These are phyloP conservation scores for Ptyas mucosa DNA, from an alignment of 2,113 vertebrate genomes.

Conservation along the genomic window DNA sequence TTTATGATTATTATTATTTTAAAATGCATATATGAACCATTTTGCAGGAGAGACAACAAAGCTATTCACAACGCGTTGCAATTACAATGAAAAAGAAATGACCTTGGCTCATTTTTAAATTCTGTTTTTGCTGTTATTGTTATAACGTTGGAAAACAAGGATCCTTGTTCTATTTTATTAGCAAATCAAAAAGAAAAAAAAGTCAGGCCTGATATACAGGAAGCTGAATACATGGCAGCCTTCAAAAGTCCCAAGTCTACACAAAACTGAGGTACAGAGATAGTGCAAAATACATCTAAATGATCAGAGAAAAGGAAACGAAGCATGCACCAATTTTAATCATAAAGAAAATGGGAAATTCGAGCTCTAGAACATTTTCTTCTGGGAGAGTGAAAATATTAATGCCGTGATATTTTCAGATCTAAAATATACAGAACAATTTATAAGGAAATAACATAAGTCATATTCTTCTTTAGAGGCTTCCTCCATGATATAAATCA, in stretches of 20 bases:
- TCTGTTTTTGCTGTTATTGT: constrained; percentile 48
- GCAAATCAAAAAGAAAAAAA: constrained; percentile 35
- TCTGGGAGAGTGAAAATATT: not conserved
- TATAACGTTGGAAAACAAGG: not conserved
- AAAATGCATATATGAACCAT: constrained; percentile 26
- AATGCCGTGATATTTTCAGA: not conserved
- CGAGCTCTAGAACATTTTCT: not conserved
- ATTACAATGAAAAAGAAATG: constrained; percentile 49
- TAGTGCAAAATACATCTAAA: not conserved
- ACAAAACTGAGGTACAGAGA: not conserved
- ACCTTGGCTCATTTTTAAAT: constrained; percentile 63
- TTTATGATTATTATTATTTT: constrained; percentile 30
- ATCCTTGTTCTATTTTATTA: constrained; percentile 38
- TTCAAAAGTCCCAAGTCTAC: not conserved
- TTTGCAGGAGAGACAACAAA: constrained; percentile 63
- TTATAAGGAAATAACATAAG: not conserved
- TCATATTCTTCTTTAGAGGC: not conserved
- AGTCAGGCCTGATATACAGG: not conserved
- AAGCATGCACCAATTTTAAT: not conserved
- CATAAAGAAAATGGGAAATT: constrained; percentile 1
- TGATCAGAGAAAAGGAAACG: not conserved
- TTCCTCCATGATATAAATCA: not conserved
- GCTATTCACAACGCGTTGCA: constrained; percentile 51
- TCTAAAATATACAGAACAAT: not conserved
- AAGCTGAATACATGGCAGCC: not conserved